A percentile compares a stretch with the other conserved stretches of the same genome.
Conservation (phyloP, 1,140 invertebrate species). For the Himalopsyche phryganea region DNA sequence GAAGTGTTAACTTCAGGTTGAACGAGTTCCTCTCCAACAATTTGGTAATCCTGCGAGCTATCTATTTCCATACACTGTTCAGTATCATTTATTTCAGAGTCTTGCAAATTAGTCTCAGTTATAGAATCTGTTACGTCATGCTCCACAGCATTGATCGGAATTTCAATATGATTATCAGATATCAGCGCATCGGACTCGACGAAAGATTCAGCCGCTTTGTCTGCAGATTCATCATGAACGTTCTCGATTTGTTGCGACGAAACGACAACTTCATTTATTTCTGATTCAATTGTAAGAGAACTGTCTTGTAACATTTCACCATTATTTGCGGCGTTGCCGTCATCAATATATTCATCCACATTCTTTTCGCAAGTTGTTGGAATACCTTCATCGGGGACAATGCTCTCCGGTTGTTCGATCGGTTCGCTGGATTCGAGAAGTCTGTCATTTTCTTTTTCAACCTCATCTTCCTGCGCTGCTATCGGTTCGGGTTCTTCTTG, state of each 20-base stretch:
- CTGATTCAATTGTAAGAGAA: background rate
- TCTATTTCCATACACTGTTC: constrained; percentile 8
- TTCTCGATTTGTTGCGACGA: constrained; percentile 14
- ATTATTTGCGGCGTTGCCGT: constrained; percentile 1
- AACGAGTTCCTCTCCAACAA: background rate
- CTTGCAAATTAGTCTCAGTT: background rate
- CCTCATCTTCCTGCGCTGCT: background rate
- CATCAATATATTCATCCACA: constrained; percentile 1
- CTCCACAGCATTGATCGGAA: background rate
- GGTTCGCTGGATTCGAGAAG: background rate
- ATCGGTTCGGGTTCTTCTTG: constrained; percentile 24
- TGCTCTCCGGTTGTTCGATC: constrained; percentile 3
- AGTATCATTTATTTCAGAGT: background rate
- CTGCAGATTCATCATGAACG: too few species aligned
- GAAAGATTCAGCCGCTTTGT: background rate
- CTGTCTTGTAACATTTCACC: background rate
- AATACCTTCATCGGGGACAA: constrained; percentile 1
- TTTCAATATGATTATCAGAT: background rate
- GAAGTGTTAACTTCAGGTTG: background rate
- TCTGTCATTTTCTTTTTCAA: background rate
- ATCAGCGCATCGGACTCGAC: background rate
- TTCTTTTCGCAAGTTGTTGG: background rate
- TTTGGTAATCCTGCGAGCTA: constrained; percentile 8
- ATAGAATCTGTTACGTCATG: too few species aligned
- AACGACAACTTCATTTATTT: constrained; percentile 18